phyloP scores from a whole-genome alignment of 1,140 invertebrate species.

The Teleopsis dalmanni region DNA sequence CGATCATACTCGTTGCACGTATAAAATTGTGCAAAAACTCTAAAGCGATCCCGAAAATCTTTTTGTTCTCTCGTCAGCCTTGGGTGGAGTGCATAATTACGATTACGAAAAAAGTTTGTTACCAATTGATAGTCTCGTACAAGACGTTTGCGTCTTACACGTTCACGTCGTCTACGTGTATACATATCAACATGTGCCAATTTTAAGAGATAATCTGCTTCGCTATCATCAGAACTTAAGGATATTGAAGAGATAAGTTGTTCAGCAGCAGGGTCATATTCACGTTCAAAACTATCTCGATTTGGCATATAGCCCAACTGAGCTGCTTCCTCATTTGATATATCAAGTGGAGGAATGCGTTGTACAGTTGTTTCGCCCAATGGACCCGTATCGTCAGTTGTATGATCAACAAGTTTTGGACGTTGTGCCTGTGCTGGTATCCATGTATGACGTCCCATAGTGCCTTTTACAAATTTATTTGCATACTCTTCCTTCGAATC shows the following conservation, averaged over 20 bases:
- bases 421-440: conserved; percentile 55
- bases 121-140: conserved; percentile 80
- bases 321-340: conserved; percentile 71
- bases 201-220: conserved; percentile 70
- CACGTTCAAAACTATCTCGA: conserved; percentile 92
- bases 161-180: conserved; percentile 71
- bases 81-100: conserved; percentile 32
- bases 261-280: conserved; percentile 89
- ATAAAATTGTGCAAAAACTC: conserved; percentile 81
- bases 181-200: conserved; percentile 77
- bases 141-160: conserved; percentile 78
- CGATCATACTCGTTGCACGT: conserved; percentile 74
- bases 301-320: conserved; percentile 94
- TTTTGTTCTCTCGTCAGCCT: conserved; percentile 47
- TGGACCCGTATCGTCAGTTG: conserved; percentile 70
- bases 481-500: conserved; percentile 91
- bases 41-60: conserved; percentile 71
- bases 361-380: conserved; percentile 57
- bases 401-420: conserved; percentile 63
- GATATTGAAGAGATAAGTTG: conserved; percentile 75
- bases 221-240: conserved; percentile 76
- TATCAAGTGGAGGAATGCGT: conserved; percentile 67
- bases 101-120: conserved; percentile 64
- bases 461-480: conserved; percentile 79
- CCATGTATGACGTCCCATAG: conserved; percentile 80